Conservation (phyloP, 1,140 invertebrate genomes). For the Trichogramma pretiosum region DNA sequence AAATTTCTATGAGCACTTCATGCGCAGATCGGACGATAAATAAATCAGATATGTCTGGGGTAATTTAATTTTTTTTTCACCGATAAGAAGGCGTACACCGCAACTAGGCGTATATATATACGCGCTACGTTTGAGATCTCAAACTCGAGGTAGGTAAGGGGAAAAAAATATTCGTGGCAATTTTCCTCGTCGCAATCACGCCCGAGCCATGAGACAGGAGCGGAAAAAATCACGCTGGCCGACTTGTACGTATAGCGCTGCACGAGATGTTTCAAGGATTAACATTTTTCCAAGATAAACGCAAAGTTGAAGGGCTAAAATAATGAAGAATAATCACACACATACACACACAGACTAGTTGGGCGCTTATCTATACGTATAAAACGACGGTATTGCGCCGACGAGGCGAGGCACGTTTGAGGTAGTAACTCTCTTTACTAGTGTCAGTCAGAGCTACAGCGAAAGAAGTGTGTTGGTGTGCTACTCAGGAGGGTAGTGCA, state of each 20-base stretch:
- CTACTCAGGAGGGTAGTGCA: conserved; percentile 18
- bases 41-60: not conserved
- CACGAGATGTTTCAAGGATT: conserved; percentile 21
- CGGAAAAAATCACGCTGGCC: too few species aligned
- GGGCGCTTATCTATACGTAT: too few species aligned
- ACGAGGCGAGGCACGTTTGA: too few species aligned
- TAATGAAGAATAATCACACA: conserved; percentile 23
- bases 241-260: too few species aligned
- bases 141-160: not conserved
- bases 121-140: not conserved
- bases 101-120: not conserved
- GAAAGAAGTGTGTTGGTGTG: too few species aligned
- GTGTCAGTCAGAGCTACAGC: too few species aligned
- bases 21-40: too few species aligned
- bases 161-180: not conserved
- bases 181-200: not conserved
- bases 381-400: too few species aligned
- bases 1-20: too few species aligned
- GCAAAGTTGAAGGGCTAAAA: not conserved
- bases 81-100: too few species aligned
- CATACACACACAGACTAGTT: too few species aligned
- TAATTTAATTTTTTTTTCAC: not conserved
- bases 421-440: too few species aligned
- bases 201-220: conserved; percentile 8
- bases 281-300: conserved; percentile 17